Evolutionary conservation across 2,888 invertebrate genomes (phyloP), one percentile per base, ranked within the genome.

Genomic region (Latrodectus elegans): DNA sequence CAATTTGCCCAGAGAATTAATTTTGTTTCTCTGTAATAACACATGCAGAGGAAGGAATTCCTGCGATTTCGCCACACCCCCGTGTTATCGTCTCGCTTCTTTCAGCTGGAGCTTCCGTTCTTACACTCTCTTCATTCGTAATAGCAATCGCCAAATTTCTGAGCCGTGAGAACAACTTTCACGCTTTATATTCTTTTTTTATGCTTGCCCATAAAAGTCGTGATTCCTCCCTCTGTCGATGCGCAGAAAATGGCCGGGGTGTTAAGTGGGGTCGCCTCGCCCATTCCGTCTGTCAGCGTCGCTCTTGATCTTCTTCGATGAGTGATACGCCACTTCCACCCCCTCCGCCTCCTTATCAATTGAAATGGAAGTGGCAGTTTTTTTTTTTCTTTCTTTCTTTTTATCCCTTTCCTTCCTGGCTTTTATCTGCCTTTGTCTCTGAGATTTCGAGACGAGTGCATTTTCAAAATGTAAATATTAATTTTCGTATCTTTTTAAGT

Each of bases 281-380:
- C 17, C 65, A 49, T n/a, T n/a, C n/a, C 15, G 71, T 72, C 80
- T 64, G 64, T 74, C 73, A 38, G 8, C 67, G 53, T 67, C 52
- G 53, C 74, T 55, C 70, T 71, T 64, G 71, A 71, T 72, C 72
- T 80, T 71, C 60, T 53, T 49, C 53, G 52, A 51, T 49, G 72
- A 80, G 49, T 64, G 79, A 80, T 72, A 53, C n/a, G 38, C 22
- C 8, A n/a, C 26, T 65, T 76, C 64, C 17, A 11, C n/a, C n/a
- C 17, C n/a, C 14, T 72, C 52, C 17, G 6, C 51, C 52, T 51
- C n/a, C 4, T 67, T 22, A 4, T 49, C 17, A 22, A 53, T 64
- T 75, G 38, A 38, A 38, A 38, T 38, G 38, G 38, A 38, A 38
- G 38, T 38, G 38, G 38, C 38, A 38, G 38, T 38, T 38, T 4